Evolutionary conservation across 2,888 invertebrate species (phyloP), one percentile per base, ranked within the genome.

Genomic region (Cheilosia soror): DNA sequence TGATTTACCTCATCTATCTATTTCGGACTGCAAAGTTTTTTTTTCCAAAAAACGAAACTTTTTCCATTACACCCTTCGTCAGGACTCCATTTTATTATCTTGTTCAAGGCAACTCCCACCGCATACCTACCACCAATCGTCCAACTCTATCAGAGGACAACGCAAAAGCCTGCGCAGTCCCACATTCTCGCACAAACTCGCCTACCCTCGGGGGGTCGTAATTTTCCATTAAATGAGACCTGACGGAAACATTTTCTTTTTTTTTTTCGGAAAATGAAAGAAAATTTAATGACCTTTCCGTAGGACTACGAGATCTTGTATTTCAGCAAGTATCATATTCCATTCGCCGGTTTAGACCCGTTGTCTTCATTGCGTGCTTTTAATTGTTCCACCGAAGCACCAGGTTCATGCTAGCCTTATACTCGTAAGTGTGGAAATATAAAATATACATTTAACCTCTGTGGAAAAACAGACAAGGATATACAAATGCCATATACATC

Each of bases 251-350:
- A 13, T 47, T 20, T 20, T 20, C 20, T 20, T 20, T 20, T 20
- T 20, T 20, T 20, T 20, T 20, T 20, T 63, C 68, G 63, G 73
- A 72, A 68, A 72, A 72, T 62, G 68, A 79, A 83, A 63, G 80
- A 77, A 66, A 66, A 81, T 85, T 85, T 85, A 81, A 85, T 85
- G 85, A 85, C 85, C 85, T 72, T 77, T 83, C 78, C 76, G 66
- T 55, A 25, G 33, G 71, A 62, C 69, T 69, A 75, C 84, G 55
- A 75, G 80, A 83, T 79, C 69, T 15, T 29, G 29, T 49, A 33
- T 44, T 42, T 20, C 7, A 63, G 15, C 49, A 40, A 9, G 31
- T 7, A 68, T 25, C 6, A 49, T 53, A 49, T 51, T 71, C 15
- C 66, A 37, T 53, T 76, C 76, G 71, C 77, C 77, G 60, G 40